Evolutionary conservation across 2,888 invertebrate genomes (phyloP), one percentile per base, ranked within the genome.

Genomic region (Rhamnusium bicolor): DNA sequence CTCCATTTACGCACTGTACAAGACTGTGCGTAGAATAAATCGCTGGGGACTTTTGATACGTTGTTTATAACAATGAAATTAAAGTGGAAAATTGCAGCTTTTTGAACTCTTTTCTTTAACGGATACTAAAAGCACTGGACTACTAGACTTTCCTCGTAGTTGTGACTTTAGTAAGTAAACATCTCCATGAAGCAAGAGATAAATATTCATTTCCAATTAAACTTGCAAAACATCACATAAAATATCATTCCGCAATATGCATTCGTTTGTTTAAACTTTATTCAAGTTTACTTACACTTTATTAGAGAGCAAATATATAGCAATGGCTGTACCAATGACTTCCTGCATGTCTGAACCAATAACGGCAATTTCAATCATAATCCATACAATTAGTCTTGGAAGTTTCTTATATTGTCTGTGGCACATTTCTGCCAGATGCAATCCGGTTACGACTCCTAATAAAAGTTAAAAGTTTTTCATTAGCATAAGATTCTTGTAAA

Each of bases 281-380:
- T 56, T 19, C 16, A 19, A 53, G 53, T 69, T 60, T 70, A 90
- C 92, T 90, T 89, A 96, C 95, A 87, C 86, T 90, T 92, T 93
- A 87, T 93, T 93, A 16, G 95, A 94, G 67, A 96, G 88, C 60
- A 96, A 89, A 86, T 94, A 95, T 78, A 97, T 90, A 8, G 96
- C 96, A 82, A 96, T 95, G 1, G 96, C 94, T 5, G 96, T 96
- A 77, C 96, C 96, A 81, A 97, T 96, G 53, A 96, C 96, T 90
- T 96, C 96, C 88, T 96, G 96, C 94, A 96, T 96, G 85, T 96
- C 96, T 62, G 94, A 94, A 29, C 96, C 96, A 81, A 97, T 96
- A 80, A 97, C 96, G 3, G 96, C 96, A 72, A 97, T 93, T 89
- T 97, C 96, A 69, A 95, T 92, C 96, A 96, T 96, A 63, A 96